Evolutionary conservation across 2,888 invertebrate species (phyloP).

Genomic region (Mycogona germanica): DNA sequence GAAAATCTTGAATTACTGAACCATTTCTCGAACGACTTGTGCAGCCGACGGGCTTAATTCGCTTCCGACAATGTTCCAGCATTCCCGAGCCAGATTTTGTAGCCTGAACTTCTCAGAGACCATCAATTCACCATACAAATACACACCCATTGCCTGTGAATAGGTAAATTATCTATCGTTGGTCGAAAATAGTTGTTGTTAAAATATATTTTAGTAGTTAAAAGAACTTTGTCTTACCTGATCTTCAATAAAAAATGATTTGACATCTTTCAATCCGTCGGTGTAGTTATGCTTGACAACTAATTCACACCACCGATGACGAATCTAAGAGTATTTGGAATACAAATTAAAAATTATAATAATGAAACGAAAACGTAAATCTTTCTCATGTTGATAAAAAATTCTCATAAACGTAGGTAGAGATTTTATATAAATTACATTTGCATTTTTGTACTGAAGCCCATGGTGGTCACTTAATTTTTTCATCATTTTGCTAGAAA

Average conservation of each 20-base stretch:
- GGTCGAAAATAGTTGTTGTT: not conserved
- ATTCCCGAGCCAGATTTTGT: constrained; percentile 25
- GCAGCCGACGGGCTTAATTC: constrained; percentile 26
- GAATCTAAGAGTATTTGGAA: constrained; percentile 28
- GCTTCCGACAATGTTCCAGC: constrained; percentile 25
- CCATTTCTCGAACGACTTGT: constrained; percentile 17
- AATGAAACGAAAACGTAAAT: too few species aligned
- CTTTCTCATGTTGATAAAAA: too few species aligned
- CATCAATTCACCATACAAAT: constrained; percentile 36
- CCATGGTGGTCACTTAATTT: constrained; percentile 23
- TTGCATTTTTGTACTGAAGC: constrained; percentile 15
- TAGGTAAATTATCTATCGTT: not conserved
- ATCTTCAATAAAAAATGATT: constrained; percentile 31
- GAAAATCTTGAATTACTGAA: too few species aligned
- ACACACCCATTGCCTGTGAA: constrained; percentile 37
- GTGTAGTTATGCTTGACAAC: constrained; percentile 30
- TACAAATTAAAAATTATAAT: constrained; percentile 1
- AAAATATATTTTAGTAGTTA: not conserved
- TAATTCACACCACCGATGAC: constrained; percentile 37
- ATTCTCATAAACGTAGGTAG: not conserved
- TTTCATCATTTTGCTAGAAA: constrained; percentile 22
- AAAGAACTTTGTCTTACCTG: constrained; percentile 27
- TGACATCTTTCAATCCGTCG: constrained; percentile 26
- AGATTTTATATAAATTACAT: not conserved
- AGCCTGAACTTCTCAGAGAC: constrained; percentile 27